phyloP scores from a whole-genome alignment of 2,888 invertebrate species.

The Nemurella pictetii region DNA sequence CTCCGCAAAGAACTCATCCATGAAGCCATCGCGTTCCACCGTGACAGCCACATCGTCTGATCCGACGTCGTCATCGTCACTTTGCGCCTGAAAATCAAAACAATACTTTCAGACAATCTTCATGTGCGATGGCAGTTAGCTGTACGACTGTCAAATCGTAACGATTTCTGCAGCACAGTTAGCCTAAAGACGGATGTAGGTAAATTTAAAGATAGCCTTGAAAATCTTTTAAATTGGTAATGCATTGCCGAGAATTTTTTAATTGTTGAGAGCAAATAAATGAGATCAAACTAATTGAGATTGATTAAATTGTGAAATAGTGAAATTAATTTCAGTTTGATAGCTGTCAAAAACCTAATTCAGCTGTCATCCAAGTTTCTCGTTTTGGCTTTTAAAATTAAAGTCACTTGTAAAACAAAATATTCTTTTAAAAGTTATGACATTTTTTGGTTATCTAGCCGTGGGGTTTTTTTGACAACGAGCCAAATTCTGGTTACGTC shows the following conservation, averaged over 20 bases:
- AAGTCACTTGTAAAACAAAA: neutral
- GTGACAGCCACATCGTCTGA: slow-evolving; percentile 95
- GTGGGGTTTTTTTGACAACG: neutral
- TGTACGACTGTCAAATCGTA: no score
- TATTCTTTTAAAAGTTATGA: neutral
- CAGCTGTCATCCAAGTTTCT: neutral
- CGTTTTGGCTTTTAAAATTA: neutral
- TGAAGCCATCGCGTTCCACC: slow-evolving; percentile 92
- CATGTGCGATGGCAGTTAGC: no score
- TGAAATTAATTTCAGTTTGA: no score
- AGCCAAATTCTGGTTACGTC: neutral
- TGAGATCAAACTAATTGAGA: no score
- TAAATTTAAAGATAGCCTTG: no score
- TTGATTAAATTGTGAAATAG: no score
- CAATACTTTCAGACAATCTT: no score
- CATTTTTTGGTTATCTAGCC: neutral
- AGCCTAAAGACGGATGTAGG: no score
- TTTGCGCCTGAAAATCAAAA: slow-evolving; percentile 82
- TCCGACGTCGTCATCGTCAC: slow-evolving; percentile 95
- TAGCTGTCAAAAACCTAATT: neutral
- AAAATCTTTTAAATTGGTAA: no score
- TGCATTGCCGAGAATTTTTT: no score
- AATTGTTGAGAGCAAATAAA: no score
- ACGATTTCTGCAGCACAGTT: no score
- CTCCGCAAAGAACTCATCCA: slow-evolving; percentile 99